These are phyloP conservation scores for Emys orbicularis DNA, from an alignment of 2,797 vertebrate species.

Conservation along the genomic window DNA sequence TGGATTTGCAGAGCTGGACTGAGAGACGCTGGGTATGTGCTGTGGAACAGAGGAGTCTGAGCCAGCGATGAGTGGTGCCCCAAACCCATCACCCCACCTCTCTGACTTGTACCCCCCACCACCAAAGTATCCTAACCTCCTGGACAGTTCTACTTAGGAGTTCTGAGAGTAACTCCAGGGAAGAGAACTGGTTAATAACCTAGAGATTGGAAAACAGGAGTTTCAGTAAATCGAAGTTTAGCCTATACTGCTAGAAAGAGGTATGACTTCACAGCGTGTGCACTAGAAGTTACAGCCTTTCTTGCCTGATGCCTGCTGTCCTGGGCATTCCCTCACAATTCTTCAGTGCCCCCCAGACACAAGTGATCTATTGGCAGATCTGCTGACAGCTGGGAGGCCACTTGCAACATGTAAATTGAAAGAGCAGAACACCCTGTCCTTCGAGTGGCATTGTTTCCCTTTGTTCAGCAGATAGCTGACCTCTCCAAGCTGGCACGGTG, in stretches of 20 bases:
- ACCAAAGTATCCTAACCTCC: neutral
- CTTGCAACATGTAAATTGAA: neutral
- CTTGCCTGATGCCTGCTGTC: neutral
- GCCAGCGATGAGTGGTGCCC: neutral
- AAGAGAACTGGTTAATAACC: neutral
- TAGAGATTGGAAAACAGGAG: neutral
- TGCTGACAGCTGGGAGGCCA: neutral
- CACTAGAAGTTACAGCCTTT: neutral
- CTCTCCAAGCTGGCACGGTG: neutral
- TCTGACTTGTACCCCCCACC: neutral
- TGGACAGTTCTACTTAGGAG: neutral
- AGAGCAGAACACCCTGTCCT: neutral
- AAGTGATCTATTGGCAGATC: neutral
- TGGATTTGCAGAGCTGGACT: neutral
- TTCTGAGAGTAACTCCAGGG: neutral
- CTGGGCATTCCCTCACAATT: accelerated
- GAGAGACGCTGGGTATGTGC: neutral
- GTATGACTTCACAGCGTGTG: neutral
- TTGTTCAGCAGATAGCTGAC: neutral
- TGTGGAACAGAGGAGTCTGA: neutral
- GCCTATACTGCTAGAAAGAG: neutral
- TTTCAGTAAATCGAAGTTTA: neutral
- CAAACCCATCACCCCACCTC: neutral
- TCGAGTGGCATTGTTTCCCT: neutral
- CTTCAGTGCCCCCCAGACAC: neutral